phyloP scores from a whole-genome alignment of 2,888 invertebrate species.

The Dioctria linearis region DNA sequence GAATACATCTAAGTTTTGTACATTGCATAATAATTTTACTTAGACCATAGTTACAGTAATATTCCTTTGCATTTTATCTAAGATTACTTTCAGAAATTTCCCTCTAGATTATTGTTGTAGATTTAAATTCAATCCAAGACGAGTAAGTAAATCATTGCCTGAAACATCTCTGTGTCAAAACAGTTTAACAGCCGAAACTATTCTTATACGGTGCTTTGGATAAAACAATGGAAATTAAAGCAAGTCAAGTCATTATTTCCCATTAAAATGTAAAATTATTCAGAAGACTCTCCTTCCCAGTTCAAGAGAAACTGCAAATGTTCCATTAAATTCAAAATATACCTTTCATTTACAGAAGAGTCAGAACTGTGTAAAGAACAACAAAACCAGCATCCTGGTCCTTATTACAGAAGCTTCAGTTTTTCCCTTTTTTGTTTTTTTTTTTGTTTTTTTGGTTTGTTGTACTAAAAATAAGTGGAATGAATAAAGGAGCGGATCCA shows the following conservation, averaged over 20 bases:
- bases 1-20: too few relatives aligned
- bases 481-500: background rate
- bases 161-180: conserved; percentile 3
- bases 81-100: too few relatives aligned
- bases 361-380: background rate
- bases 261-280: conserved; percentile 23
- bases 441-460: too few relatives aligned
- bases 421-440: background rate
- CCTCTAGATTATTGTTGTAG: too few relatives aligned
- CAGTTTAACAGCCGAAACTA: background rate
- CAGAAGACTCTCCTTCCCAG: background rate
- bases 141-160: background rate
- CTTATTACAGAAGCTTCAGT: background rate
- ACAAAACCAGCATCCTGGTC: background rate
- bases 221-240: background rate
- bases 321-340: conserved; percentile 25
- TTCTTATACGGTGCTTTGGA: background rate
- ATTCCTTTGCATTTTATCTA: too few relatives aligned
- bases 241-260: background rate
- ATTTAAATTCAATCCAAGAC: background rate
- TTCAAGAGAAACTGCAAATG: conserved; percentile 4
- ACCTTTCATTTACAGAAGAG: background rate
- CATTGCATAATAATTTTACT: too few relatives aligned
- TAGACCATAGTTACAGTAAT: too few relatives aligned
- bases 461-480: background rate